Evolutionary conservation across 1,140 invertebrate genomes (phyloP).

Genomic region (Diachasma alloeum): DNA sequence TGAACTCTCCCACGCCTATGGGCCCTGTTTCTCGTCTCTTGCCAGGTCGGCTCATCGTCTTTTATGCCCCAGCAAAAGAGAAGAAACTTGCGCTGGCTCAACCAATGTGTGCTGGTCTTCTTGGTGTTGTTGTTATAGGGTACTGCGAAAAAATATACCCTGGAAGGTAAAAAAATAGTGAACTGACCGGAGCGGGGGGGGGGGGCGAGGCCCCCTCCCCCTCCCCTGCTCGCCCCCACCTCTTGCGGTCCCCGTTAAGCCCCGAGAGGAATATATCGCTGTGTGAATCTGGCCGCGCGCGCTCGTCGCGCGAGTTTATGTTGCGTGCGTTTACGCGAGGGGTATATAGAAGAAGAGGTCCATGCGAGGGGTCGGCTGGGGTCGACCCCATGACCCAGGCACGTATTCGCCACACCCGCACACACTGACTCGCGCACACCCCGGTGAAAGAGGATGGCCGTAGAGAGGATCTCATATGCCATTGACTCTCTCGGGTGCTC

Average conservation of each 20-base stretch:
- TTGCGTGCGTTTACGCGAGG: constrained; percentile 26
- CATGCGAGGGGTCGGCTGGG: constrained; percentile 47
- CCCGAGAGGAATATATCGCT: constrained; percentile 22
- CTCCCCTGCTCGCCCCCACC: not conserved
- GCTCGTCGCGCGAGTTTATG: constrained; percentile 27
- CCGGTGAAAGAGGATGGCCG: constrained; percentile 22
- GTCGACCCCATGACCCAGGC: constrained; percentile 60
- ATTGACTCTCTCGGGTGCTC: not conserved
- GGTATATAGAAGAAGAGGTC: constrained; percentile 5
- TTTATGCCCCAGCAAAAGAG: not conserved
- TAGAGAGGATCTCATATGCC: not conserved
- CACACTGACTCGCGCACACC: constrained; percentile 52
- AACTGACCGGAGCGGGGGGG: not conserved
- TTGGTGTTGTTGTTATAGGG: not conserved
- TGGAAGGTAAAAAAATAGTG: not conserved
- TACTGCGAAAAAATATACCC: not conserved
- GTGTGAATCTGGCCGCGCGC: constrained; percentile 26
- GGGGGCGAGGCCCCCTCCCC: not conserved
- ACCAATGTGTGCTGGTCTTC: not conserved
- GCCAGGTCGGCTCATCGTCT: not conserved
- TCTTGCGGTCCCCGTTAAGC: not conserved
- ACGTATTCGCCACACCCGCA: constrained; percentile 65
- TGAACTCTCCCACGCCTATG: constrained; percentile 66
- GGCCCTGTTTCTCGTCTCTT: constrained; percentile 37
- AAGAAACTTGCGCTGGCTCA: not conserved